These are phyloP conservation scores for Parus major DNA, from an alignment of 2,113 vertebrate genomes.

Conservation along the genomic window DNA sequence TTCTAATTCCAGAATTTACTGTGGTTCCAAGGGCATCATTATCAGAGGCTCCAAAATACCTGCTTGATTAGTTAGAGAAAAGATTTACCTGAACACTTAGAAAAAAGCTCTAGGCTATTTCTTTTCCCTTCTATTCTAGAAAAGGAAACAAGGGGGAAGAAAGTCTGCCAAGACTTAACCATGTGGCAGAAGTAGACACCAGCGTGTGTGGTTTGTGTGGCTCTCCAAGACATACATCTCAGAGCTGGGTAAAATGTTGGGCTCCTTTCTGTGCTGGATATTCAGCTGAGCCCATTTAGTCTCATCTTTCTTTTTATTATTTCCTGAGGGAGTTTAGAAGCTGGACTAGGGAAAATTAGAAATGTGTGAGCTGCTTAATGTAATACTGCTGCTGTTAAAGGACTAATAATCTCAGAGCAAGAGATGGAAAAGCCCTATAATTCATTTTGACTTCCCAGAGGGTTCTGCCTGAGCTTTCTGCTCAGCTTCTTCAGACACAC, in stretches of 20 bases:
- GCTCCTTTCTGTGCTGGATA: neutral
- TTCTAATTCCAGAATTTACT: neutral
- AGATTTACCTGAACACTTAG: neutral
- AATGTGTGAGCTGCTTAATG: neutral
- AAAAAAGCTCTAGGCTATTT: neutral
- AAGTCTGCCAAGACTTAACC: neutral
- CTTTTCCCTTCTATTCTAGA: neutral
- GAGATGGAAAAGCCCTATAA: neutral
- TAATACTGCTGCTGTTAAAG: neutral
- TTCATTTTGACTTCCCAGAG: neutral
- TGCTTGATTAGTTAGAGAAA: neutral
- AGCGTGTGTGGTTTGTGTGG: neutral
- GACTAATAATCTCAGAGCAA: neutral
- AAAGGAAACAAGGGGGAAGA: neutral
- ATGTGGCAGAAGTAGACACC: neutral
- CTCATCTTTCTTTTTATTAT: slow-evolving; percentile 9
- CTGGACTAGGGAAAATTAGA: neutral
- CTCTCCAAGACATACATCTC: neutral
- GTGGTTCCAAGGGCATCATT: neutral
- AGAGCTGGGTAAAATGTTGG: neutral
- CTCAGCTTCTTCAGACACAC: neutral
- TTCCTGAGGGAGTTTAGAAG: slow-evolving; percentile 16
- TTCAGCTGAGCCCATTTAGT: neutral
- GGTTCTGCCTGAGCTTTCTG: neutral
- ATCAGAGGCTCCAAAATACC: neutral